Evolutionary conservation across 2,888 invertebrate species (phyloP), one percentile per base, ranked within the genome.

Genomic region (Stomorhina lunata): DNA sequence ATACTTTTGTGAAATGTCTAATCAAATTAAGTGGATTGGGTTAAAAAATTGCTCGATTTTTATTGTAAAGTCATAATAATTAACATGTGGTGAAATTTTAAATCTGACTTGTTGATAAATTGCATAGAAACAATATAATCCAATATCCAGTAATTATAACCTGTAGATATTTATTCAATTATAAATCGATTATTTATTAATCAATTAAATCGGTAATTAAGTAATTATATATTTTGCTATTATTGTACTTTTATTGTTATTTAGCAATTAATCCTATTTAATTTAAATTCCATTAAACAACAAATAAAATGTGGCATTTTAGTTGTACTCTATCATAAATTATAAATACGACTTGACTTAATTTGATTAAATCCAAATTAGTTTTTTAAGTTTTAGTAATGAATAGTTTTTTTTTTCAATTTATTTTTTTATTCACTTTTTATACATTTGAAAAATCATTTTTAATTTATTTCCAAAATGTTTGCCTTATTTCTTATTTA

Each of bases 181-280:
- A 80, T 63, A 55, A 63, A 53, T 29, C 55, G 15, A 75, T 80
- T 75, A 20, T 32, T 37, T 29, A 32, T 37, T 48, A 63, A 75
- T 75, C 69, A 75, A 61, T 65, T 69, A 55, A 69, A 63, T 27
- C 2, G 7, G 27, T 57, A 71, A 76, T 71, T 76, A 71, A 75
- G 59, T n/a, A 48, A 71, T 63, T 80, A 65, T 65, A 12, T 55
- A 22, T 2, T 17, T 53, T 61, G 48, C 12, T 10, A 17, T 50
- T 65, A n/a, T n/a, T 48, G 5, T 48, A n/a, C n/a, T n/a, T 40
- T 66, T 29, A 4, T 59, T 53, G 43, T 61, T 25, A 22, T 29
- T 43, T 61, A 53, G 12, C 32, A 66, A 61, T 66, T 73, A 68
- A 66, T 43, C 17, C 61, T 68, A 66, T 66, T 80, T 48, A 50